phyloP scores from a whole-genome alignment of 2,797 vertebrate species.

The Buceros bicornis region DNA sequence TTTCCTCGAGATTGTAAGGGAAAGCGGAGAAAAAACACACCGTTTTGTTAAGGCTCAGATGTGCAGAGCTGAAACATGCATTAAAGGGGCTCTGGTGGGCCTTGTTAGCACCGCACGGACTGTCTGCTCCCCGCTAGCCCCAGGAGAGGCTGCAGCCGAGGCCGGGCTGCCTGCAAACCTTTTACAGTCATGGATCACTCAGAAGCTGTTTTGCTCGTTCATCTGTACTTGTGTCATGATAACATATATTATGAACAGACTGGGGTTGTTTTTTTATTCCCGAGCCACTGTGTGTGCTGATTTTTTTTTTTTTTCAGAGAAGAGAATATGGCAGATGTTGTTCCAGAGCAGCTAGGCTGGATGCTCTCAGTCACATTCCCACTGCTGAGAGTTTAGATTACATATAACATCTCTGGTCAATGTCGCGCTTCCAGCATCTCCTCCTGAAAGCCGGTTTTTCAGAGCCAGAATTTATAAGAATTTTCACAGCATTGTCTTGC shows the following conservation, averaged over 20 bases:
- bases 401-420: background rate
- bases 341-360: background rate
- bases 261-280: too few relatives aligned
- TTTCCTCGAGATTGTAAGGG: background rate
- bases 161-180: background rate
- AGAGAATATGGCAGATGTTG: background rate
- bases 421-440: background rate
- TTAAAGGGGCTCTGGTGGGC: background rate
- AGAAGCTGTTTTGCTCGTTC: background rate
- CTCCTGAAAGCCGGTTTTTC: background rate
- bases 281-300: accelerated
- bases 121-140: background rate
- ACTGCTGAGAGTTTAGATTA: background rate
- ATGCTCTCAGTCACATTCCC: background rate
- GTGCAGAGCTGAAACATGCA: background rate
- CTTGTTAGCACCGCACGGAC: background rate
- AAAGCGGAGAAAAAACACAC: background rate
- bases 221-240: background rate
- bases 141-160: background rate
- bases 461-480: background rate
- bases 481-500: background rate
- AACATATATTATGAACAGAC: background rate
- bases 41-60: background rate
- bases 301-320: background rate
- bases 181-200: background rate